These are phyloP conservation scores for Perodicticus potto DNA, from an alignment of 2,797 vertebrate genomes.

Conservation along the genomic window DNA sequence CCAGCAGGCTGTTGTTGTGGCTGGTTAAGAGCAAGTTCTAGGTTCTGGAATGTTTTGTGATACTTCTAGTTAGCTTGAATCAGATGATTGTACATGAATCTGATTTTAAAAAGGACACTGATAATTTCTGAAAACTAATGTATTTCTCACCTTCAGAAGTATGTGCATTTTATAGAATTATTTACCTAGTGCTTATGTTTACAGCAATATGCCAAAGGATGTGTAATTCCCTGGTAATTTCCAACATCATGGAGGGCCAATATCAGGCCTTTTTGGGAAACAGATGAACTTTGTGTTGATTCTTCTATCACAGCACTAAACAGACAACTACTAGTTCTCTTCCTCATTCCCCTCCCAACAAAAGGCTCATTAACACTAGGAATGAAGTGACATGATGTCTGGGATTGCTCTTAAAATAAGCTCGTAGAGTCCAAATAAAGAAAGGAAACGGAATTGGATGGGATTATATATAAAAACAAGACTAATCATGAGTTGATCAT, in stretches of 20 bases:
- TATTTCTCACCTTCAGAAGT: slow-evolving; percentile 18
- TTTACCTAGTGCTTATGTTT: slow-evolving; percentile 20
- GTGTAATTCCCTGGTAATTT: not conserved
- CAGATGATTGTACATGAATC: not conserved
- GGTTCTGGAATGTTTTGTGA: not conserved
- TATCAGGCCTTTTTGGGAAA: slow-evolving; percentile 7
- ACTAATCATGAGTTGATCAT: slow-evolving; percentile 2
- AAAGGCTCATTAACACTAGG: slow-evolving; percentile 45
- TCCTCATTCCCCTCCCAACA: not conserved
- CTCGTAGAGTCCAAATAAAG: not conserved
- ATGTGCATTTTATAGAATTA: not conserved
- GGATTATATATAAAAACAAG: slow-evolving; percentile 56
- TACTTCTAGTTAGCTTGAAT: not conserved
- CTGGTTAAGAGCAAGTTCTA: slow-evolving; percentile 6
- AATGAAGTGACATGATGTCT: slow-evolving; percentile 15
- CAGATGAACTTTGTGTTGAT: not conserved
- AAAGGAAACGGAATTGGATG: not conserved
- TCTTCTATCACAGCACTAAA: slow-evolving; percentile 1
- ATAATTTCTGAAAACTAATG: slow-evolving; percentile 31
- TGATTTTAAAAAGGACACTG: slow-evolving; percentile 27
- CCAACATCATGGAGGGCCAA: not conserved
- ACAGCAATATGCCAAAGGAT: not conserved
- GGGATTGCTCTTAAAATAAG: slow-evolving; percentile 45
- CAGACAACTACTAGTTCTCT: not conserved
- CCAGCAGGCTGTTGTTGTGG: not conserved